phyloP scores from a whole-genome alignment of 37 sponge, comb jelly and placozoan genomes.

The Petrosia ficiformis region DNA sequence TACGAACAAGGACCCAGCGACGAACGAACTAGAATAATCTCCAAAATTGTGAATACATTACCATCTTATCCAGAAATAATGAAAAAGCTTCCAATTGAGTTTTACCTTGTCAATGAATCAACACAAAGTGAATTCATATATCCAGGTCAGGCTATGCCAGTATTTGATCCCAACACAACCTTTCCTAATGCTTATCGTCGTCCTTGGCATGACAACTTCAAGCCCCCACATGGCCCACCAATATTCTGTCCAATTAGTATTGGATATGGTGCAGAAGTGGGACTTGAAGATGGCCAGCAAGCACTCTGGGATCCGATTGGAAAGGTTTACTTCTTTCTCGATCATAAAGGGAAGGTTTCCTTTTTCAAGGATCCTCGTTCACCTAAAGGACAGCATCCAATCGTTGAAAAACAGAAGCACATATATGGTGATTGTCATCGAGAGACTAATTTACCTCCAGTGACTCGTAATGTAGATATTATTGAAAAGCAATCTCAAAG shows the following conservation, averaged over 20 bases:
- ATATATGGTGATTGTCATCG: conserved; percentile 6
- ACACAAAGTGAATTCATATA: background rate
- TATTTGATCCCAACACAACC: conserved; percentile 52
- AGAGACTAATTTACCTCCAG: background rate
- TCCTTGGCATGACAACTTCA: conserved; percentile 59
- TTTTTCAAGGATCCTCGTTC: conserved; percentile 59
- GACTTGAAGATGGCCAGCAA: conserved; percentile 35
- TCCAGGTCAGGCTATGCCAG: conserved; percentile 24
- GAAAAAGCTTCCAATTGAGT: conserved; percentile 6
- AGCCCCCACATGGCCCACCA: conserved; percentile 66
- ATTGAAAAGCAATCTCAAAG: conserved; percentile 5
- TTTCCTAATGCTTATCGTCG: conserved; percentile 40
- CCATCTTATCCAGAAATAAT: conserved; percentile 21
- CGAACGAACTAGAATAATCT: background rate
- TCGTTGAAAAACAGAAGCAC: conserved; percentile 6
- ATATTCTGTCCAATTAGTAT: conserved; percentile 47
- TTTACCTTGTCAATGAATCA: conserved; percentile 19
- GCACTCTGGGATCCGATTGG: conserved; percentile 62
- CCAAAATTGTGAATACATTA: background rate
- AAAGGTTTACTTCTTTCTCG: conserved; percentile 47
- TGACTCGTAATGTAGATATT: conserved; percentile 3
- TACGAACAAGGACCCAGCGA: background rate
- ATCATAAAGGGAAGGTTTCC: conserved; percentile 36
- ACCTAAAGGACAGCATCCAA: conserved; percentile 7
- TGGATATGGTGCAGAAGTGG: conserved; percentile 69